Evolutionary conservation across 1,140 invertebrate species (phyloP), one percentile per base, ranked within the genome.

Genomic region (Galendromus occidentalis): DNA sequence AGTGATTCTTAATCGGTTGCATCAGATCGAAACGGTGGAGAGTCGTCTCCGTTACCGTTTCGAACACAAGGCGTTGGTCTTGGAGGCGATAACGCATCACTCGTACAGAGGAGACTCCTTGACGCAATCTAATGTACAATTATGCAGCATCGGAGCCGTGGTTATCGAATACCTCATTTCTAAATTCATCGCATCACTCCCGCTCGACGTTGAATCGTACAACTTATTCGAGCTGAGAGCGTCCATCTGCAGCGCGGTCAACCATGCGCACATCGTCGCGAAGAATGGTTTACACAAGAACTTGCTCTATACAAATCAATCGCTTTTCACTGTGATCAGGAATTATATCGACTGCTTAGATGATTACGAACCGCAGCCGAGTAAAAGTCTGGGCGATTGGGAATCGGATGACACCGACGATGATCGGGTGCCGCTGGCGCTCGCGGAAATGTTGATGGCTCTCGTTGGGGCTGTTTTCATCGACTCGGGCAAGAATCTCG

Each of bases 371-470:
- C 18, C 25, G n/a, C 30, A 65, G 30, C 65, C 42, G 18, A 66
- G 14, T 66, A 70, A 45, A 65, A 44, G 44, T 6, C 28, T 69
- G 1, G 68, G 67, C 30, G 71, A 72, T 67, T 64, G 65, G 45
- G 67, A 68, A 12, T 81, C 83, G 0, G 82, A 84, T 69, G 82
- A 84, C 68, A 76, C 90, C 4, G 76, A 81, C 69, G 79, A 82
- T 65, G 70, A 80, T 30, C 90, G 96, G 75, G 88, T 94, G 0
- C 94, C 94, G 0, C 97, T 97, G 80, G 83, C 85, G n/a, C 77
- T 98, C 14, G 91, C 91, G 4, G 93, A 97, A 76, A 79, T 98
- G 47, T 90, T 94, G 75, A 93, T 97, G 77, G 88, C 91, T 0
- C 72, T 94, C 0, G 84, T 87, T 64, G 93, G 91, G 7, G 93